Conservation (phyloP, 2,888 invertebrate species). For the Chaetoderma sp. region DNA sequence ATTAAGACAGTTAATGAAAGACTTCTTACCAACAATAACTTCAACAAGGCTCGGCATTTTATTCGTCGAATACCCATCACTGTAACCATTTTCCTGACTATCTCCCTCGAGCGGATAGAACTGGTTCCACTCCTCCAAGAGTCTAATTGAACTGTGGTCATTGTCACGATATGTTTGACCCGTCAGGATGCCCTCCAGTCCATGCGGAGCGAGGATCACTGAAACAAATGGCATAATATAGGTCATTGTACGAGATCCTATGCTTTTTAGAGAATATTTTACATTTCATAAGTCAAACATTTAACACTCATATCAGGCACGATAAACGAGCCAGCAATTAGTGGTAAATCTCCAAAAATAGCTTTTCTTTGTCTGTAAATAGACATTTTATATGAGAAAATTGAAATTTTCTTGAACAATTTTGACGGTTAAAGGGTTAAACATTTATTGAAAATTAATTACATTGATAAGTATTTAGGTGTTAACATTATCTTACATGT, state of each 20-base stretch:
- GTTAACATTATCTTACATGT: no score
- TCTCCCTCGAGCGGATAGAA: slow-evolving; percentile 76
- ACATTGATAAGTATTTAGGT: no score
- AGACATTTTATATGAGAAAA: no score
- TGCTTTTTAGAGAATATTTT: not conserved
- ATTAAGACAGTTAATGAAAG: not conserved
- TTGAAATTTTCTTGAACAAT: no score
- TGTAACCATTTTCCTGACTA: slow-evolving; percentile 34
- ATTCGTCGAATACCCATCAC: slow-evolving; percentile 34
- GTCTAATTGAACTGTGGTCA: slow-evolving; percentile 75
- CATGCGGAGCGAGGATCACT: slow-evolving; percentile 96
- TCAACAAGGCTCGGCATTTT: slow-evolving; percentile 75
- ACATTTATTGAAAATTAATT: no score
- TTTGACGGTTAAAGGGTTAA: no score
- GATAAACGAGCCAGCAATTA: no score
- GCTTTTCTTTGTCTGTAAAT: no score
- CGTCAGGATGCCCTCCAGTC: slow-evolving; percentile 90
- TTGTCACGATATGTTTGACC: slow-evolving; percentile 81
- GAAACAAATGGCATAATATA: slow-evolving; percentile 51
- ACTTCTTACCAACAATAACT: slow-evolving; percentile 71
- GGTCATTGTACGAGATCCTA: not conserved
- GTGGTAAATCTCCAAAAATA: no score
- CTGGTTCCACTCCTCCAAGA: slow-evolving; percentile 93
- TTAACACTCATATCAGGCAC: no score
- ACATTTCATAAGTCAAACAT: no score